phyloP scores from a whole-genome alignment of 2,113 vertebrate genomes.

The Gymnogyps californianus region DNA sequence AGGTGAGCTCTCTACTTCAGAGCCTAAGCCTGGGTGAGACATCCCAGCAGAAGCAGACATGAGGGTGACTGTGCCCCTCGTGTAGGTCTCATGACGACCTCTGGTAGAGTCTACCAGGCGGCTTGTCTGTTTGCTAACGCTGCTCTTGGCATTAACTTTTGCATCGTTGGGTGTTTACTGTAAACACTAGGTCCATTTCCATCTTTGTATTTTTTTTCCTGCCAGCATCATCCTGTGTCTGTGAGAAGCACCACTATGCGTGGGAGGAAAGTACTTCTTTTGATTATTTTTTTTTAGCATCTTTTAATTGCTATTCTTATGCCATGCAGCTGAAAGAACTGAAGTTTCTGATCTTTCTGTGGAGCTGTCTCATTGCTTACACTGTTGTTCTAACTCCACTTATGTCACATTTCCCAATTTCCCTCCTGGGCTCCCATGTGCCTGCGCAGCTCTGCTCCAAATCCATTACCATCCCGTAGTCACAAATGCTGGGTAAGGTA shows the following conservation, averaged over 20 bases:
- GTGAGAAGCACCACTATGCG: neutral
- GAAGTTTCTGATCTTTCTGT: neutral
- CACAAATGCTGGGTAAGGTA: neutral
- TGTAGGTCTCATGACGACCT: neutral
- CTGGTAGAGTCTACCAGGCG: neutral
- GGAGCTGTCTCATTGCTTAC: neutral
- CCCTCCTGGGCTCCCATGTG: neutral
- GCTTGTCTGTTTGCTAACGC: neutral
- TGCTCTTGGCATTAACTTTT: neutral
- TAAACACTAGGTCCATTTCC: neutral
- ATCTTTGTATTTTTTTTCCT: neutral
- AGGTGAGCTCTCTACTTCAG: neutral
- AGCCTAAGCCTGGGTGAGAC: neutral
- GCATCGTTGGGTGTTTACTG: neutral
- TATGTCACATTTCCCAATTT: neutral
- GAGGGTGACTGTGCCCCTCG: neutral
- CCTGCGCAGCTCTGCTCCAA: neutral
- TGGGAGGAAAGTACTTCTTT: slow-evolving; percentile 27
- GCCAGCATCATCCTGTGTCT: neutral
- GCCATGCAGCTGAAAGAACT: neutral
- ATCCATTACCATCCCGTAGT: neutral
- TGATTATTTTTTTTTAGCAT: neutral
- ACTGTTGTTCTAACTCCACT: neutral
- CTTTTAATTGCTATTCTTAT: neutral
- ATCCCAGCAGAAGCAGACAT: neutral